Evolutionary conservation across 2,113 vertebrate species (phyloP), one percentile per base, ranked within the genome.

Genomic region (Catagonus wagneri): DNA sequence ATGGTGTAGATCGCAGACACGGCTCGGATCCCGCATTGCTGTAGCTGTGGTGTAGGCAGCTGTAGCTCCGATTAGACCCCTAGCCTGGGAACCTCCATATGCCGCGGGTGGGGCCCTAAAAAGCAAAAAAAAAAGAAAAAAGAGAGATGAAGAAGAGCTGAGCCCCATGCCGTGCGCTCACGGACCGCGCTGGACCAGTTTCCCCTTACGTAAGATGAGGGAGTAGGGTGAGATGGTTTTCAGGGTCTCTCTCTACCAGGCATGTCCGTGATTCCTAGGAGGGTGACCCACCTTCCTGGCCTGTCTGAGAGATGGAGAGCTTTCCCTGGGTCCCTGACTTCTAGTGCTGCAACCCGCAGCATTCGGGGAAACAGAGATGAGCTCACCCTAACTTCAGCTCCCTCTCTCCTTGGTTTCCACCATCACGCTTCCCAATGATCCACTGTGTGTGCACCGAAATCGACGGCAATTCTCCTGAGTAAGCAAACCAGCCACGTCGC

Each of bases 301-400:
- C 69, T 58, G 16, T 27, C 71, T n/a, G 22, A 23, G 22, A 23
- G 7, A 15, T 25, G 0, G 1, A 54, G 32, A 7, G 16, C 14
- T 60, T 65, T 74, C 60, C 52, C 23, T 10, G 17, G 34, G 29
- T 11, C 7, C 0, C 0, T 2, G 32, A 20, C 27, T 72, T 81
- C 16, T 1, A 54, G 27, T 3, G 6, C 27, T 36, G 12, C 75
- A 78, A n/a, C 7, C 3, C 32, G 23, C 27, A 34, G 39, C n/a
- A 27, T 17, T 32, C 2, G 1, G 12, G 1, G 22, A 44, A 22
- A 27, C 15, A 0, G 2, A 32, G 54, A 44, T 9, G 29, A 52
- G 2, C 9, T 27, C 3, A 27, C 29, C 6, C 13, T 12, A 29
- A 66, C 12, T 9, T 7, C n/a, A 61, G 52, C 60, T 78, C 80